Evolutionary conservation across 2,888 invertebrate species (phyloP).

Genomic region (Lacanobia oleracea): DNA sequence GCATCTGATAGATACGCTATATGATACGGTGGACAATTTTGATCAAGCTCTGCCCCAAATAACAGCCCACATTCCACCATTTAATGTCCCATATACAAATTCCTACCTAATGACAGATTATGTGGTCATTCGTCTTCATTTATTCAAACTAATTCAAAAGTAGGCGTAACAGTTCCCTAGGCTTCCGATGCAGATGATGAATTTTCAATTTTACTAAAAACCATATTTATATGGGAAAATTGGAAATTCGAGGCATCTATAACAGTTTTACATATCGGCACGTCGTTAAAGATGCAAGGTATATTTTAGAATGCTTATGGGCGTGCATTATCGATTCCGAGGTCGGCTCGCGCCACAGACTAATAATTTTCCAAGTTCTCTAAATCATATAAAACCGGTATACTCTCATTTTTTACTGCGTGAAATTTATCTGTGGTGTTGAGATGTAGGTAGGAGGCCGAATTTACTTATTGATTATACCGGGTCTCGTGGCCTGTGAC

Average conservation of each 20-base stretch:
- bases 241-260: constrained; percentile 27
- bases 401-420: constrained; percentile 54
- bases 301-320: constrained; percentile 35
- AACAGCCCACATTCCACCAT: constrained; percentile 1
- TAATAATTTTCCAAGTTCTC: constrained; percentile 60
- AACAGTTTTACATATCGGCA: constrained; percentile 18
- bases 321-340: constrained; percentile 57
- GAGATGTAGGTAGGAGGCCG: constrained; percentile 50
- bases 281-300: constrained; percentile 24
- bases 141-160: constrained; percentile 45
- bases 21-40: background rate
- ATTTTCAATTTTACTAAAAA: constrained; percentile 34
- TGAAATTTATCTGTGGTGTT: constrained; percentile 55
- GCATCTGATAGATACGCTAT: background rate
- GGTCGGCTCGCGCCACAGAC: constrained; percentile 44
- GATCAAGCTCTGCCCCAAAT: constrained; percentile 21
- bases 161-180: constrained; percentile 52
- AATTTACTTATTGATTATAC: constrained; percentile 60
- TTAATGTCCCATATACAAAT: constrained; percentile 2
- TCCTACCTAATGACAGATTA: background rate
- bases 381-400: constrained; percentile 61
- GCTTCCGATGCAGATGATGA: constrained; percentile 30
- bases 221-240: constrained; percentile 38
- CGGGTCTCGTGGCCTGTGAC: constrained; percentile 54
- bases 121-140: constrained; percentile 24